Percentiles rank a stretch among this genome's conserved stretches.
Conservation (phyloP, 1,140 invertebrate species). For the Trachymyrmex septentrionalis region DNA sequence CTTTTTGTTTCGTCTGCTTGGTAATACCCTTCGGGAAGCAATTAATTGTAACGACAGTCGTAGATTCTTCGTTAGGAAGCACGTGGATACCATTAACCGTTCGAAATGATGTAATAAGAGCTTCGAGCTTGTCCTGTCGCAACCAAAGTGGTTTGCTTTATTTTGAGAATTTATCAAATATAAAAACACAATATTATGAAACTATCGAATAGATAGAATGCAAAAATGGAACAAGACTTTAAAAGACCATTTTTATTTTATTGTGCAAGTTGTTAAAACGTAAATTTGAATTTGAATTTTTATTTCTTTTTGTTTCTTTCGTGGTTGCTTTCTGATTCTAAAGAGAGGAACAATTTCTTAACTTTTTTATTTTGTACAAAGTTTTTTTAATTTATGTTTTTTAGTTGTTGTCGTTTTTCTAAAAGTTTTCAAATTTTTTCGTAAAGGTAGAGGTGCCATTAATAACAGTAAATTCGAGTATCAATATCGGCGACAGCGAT, state of each 20-base stretch:
- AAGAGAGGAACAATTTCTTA: neutral
- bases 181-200: neutral
- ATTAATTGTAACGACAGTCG: slow-evolving; percentile 48
- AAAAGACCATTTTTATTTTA: neutral
- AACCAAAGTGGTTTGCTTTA: neutral
- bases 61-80: neutral
- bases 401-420: neutral
- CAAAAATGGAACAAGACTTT: neutral
- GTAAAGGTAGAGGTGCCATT: neutral
- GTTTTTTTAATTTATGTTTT: neutral
- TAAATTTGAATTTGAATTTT: slow-evolving; percentile 7
- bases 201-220: neutral
- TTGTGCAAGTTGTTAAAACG: neutral
- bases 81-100: neutral
- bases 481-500: neutral
- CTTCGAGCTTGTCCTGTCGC: neutral
- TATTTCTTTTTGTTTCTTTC: slow-evolving; percentile 13
- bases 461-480: slow-evolving; percentile 15
- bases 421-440: neutral
- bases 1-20: slow-evolving; percentile 3
- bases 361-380: neutral
- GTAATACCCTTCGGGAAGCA: neutral
- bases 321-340: neutral
- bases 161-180: neutral
- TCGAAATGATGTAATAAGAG: neutral